phyloP scores from a whole-genome alignment of 2,888 invertebrate genomes.

The Lacanobia wlatinum region DNA sequence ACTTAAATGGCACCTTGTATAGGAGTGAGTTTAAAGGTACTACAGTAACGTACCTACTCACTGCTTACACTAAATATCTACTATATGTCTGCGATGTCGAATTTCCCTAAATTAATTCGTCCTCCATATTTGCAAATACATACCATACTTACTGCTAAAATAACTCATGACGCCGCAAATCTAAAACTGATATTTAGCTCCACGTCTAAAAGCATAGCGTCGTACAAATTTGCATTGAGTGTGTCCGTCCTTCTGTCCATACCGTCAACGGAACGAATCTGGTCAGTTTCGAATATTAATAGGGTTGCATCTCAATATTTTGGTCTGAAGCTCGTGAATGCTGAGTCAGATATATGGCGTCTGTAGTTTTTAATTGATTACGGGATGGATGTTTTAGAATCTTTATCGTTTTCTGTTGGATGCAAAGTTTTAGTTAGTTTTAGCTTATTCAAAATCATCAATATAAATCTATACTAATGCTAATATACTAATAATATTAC shows the following conservation, averaged over 20 bases:
- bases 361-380: constrained; percentile 2
- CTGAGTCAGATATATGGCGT: not conserved
- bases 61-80: no score
- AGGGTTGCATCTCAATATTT: constrained; percentile 29
- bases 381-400: not conserved
- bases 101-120: not conserved
- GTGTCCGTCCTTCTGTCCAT: constrained; percentile 5
- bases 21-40: no score
- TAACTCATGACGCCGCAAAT: not conserved
- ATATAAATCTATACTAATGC: no score
- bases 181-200: not conserved
- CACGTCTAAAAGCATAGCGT: constrained; percentile 22
- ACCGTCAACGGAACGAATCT: constrained; percentile 3
- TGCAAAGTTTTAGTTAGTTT: not conserved
- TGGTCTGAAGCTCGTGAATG: not conserved
- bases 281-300: constrained; percentile 30
- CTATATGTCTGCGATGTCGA: no score
- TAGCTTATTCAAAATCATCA: no score
- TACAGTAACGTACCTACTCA: no score
- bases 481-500: no score
- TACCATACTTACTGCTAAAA: not conserved
- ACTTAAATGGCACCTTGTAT: no score
- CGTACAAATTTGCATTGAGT: constrained; percentile 26
- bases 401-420: not conserved
- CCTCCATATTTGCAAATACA: not conserved